A percentile compares a stretch with the other conserved stretches of the same genome.
Conservation (phyloP, 2,888 invertebrate genomes). For the Diploptera punctata region DNA sequence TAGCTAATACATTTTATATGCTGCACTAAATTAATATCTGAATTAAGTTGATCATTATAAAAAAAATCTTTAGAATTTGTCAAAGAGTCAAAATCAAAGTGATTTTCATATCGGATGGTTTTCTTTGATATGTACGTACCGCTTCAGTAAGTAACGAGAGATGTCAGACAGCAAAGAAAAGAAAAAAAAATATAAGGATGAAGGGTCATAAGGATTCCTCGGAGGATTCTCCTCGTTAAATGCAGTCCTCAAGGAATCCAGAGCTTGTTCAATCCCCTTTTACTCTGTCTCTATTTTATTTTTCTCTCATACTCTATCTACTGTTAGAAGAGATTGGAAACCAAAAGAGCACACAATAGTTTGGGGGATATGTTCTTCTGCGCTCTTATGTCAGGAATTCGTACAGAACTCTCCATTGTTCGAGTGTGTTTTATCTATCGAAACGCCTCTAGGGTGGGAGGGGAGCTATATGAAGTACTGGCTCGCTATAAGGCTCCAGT, state of each 20-base stretch:
- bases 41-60: no score
- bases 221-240: conserved; percentile 33
- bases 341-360: neutral
- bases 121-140: neutral
- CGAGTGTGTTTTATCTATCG: conserved; percentile 12
- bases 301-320: neutral
- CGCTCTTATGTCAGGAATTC: neutral
- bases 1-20: no score
- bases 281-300: conserved; percentile 9
- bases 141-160: neutral
- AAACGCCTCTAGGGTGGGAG: neutral
- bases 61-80: no score
- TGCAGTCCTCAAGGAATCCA: conserved; percentile 21
- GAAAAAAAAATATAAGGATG: neutral
- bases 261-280: conserved; percentile 2
- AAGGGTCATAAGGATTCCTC: conserved; percentile 6
- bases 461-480: neutral
- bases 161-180: neutral
- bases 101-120: neutral
- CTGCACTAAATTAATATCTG: no score
- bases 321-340: neutral
- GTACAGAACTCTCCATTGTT: neutral
- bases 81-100: neutral
- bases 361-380: neutral
- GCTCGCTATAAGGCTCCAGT: neutral